Conservation (phyloP, 2,113 vertebrate genomes). For the Trogon melanurus region DNA sequence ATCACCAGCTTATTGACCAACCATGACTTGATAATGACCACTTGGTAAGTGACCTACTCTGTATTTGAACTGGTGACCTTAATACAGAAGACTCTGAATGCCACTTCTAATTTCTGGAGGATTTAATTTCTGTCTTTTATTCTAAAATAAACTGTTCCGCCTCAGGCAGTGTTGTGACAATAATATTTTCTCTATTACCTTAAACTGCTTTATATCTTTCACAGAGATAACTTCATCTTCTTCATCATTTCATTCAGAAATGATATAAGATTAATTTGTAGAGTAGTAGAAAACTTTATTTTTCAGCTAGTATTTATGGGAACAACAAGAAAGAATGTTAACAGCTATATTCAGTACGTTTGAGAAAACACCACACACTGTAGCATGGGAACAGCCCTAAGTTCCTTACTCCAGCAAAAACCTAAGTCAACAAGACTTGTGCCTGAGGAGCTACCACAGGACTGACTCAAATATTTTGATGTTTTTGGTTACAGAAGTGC, state of each 20-base stretch:
- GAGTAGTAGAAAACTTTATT: background rate
- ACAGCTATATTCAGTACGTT: background rate
- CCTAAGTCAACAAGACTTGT: background rate
- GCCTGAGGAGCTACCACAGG: background rate
- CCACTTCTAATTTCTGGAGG: background rate
- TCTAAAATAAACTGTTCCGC: slow-evolving; percentile 26
- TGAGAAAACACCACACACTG: background rate
- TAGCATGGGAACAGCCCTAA: background rate
- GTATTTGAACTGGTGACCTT: slow-evolving; percentile 56
- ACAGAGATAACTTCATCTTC: background rate
- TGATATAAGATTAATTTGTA: background rate
- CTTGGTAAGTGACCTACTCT: slow-evolving; percentile 15
- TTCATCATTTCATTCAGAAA: background rate
- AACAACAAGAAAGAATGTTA: background rate
- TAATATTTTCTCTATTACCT: background rate
- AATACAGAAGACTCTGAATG: background rate
- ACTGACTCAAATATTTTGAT: background rate
- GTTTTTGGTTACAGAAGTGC: background rate
- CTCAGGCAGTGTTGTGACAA: background rate
- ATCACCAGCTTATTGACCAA: slow-evolving; percentile 26
- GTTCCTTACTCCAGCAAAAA: background rate
- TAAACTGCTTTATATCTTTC: background rate
- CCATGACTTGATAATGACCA: slow-evolving; percentile 10
- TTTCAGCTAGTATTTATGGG: background rate
- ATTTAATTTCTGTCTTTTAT: slow-evolving; percentile 6